Evolutionary conservation across 2,113 vertebrate genomes (phyloP).

Genomic region (Prionailurus bengalensis): DNA sequence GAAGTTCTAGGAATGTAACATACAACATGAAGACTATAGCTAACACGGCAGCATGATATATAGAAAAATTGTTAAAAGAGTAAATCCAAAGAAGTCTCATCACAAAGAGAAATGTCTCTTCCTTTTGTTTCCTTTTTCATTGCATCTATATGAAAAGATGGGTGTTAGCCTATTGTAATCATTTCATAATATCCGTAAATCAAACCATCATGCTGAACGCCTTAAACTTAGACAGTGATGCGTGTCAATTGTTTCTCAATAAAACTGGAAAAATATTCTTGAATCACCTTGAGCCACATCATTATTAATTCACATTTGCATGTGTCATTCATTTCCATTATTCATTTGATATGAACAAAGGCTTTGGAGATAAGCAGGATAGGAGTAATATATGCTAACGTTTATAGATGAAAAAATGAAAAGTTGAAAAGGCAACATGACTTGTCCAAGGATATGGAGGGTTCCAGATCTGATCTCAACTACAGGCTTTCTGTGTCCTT

Average conservation of each 20-base stretch:
- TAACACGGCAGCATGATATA: neutral
- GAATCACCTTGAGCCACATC: neutral
- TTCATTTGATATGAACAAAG: neutral
- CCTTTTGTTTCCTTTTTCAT: neutral
- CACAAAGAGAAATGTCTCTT: neutral
- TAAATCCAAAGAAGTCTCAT: neutral
- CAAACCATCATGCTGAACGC: neutral
- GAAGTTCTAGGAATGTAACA: neutral
- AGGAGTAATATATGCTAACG: neutral
- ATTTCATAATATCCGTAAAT: neutral
- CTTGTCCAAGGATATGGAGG: neutral
- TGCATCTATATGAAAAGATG: neutral
- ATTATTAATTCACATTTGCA: neutral
- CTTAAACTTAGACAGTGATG: neutral
- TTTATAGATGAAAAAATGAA: neutral
- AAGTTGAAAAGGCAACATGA: neutral
- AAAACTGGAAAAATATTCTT: neutral
- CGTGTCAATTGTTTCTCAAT: neutral
- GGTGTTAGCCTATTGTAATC: neutral
- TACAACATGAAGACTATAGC: neutral
- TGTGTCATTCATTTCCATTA: neutral
- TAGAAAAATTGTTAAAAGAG: neutral
- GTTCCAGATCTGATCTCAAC: neutral
- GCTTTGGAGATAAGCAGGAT: neutral
- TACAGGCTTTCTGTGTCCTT: neutral